Base-by-base conservation (phyloP, 2,797 vertebrate genomes). In the Glyptemys insculpta region DNA sequence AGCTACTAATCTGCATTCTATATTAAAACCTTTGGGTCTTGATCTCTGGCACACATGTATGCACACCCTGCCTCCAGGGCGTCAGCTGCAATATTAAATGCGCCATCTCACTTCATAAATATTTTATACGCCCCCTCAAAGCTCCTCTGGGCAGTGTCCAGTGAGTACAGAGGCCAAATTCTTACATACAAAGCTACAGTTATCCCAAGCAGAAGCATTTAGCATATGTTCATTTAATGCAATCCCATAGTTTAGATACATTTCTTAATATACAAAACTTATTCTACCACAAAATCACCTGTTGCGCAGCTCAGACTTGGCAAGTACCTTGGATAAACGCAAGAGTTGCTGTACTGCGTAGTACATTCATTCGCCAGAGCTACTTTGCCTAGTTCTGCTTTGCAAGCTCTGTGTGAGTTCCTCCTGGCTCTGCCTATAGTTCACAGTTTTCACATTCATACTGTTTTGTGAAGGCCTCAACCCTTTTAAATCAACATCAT, bases 141-240 rank as follows among this genome's bases (percentile, higher is more conserved):
- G 79, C 44, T 87, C 62, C 87, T 80, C 85, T 79, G 83, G 82
- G 88, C 92, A 88, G 79, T 94, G 82, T 89, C 44, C 74, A 89
- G 79, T 74, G 85, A 89, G 82, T 84, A 85, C 90, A 93, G 94
- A 50, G 6, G 44, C 54, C 57, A n/a, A 87, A 87, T 95, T 90
- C 86, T 81, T 94, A 91, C 82, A 87, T 85, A 79, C 52, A 96
- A 93, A 90, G 83, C 27, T 78, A 82, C 68, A 52, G 72, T 92
- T 95, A 92, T 85, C 92, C 68, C 82, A 96, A 88, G 87, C 49
- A 95, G 62, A 79, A 53, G 18, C 79, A 74, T 89, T 96, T 92
- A 72, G 68, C 95, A 85, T 49, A 14, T 54, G 37, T 52, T 91
- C 92, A 47, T 92, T 95, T 89, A 91, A 92, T 79, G 44, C 62